Conservation (phyloP, 2,113 vertebrate genomes). For the Chrysochloris asiatica region DNA sequence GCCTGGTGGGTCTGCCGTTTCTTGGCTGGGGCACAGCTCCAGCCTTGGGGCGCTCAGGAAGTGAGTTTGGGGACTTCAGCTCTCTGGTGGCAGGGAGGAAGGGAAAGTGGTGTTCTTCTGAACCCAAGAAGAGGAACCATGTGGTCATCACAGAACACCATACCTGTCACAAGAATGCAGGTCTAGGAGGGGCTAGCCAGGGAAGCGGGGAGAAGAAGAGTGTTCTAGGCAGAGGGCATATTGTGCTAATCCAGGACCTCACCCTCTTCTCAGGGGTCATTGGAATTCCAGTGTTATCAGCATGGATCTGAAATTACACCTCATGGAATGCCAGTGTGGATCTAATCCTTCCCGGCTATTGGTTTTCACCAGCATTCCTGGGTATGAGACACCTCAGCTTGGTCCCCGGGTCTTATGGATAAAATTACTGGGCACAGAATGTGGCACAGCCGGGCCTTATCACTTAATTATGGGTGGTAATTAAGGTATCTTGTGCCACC, state of each 20-base stretch:
- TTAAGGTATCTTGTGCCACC: not conserved
- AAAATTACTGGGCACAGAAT: not conserved
- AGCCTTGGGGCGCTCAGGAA: not conserved
- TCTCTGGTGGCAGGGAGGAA: not conserved
- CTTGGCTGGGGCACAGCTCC: accelerated
- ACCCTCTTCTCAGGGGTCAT: not conserved
- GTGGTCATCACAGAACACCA: not conserved
- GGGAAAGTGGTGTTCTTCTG: not conserved
- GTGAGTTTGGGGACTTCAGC: too few relatives aligned
- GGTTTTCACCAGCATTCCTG: not conserved
- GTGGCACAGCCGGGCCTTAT: not conserved
- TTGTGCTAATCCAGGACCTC: accelerated
- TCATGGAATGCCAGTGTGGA: accelerated
- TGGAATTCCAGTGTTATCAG: not conserved
- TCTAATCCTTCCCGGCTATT: accelerated
- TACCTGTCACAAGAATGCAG: not conserved
- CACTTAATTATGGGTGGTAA: not conserved
- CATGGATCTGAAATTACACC: not conserved
- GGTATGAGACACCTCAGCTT: accelerated
- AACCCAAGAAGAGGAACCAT: not conserved
- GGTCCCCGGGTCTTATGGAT: not conserved
- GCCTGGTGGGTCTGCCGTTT: not conserved
- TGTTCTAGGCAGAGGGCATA: accelerated
- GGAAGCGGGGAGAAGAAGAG: not conserved
- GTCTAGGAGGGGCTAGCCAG: not conserved